Percentiles rank a stretch among this genome's conserved stretches.
phyloP scores from a whole-genome alignment of 2,797 vertebrate genomes.

The Sebastes ruberrimus region DNA sequence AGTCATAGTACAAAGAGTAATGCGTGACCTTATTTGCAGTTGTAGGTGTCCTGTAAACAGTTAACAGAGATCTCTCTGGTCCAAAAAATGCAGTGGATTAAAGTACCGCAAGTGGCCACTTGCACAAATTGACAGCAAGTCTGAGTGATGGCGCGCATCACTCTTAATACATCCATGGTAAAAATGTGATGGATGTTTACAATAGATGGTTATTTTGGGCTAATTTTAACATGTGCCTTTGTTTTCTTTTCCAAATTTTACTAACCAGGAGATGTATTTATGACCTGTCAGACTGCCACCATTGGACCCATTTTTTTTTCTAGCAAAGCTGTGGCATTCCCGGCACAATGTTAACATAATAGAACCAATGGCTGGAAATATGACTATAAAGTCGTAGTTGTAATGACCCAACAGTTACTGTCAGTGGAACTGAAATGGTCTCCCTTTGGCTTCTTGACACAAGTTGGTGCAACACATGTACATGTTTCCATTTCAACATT shows the following conservation, averaged over 20 bases:
- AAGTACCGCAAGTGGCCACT: too few species aligned
- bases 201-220: too few species aligned
- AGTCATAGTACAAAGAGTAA: too few species aligned
- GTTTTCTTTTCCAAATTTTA: too few species aligned
- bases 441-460: background rate
- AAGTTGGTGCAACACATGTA: background rate
- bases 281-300: too few species aligned
- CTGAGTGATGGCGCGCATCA: too few species aligned
- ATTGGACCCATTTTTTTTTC: too few species aligned
- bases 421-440: background rate
- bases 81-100: background rate
- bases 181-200: too few species aligned
- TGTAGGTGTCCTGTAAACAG: background rate
- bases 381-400: background rate
- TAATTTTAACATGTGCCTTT: too few species aligned
- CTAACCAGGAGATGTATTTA: too few species aligned
- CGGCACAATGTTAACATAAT: background rate
- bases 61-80: background rate
- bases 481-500: background rate
- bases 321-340: background rate
- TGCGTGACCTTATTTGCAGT: background rate
- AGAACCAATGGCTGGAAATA: background rate
- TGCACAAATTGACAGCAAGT: too few species aligned
- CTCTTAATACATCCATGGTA: too few species aligned
- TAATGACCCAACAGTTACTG: background rate